Evolutionary conservation across 2,797 vertebrate species (phyloP), one percentile per base, ranked within the genome.

Genomic region (Sylvia borin): DNA sequence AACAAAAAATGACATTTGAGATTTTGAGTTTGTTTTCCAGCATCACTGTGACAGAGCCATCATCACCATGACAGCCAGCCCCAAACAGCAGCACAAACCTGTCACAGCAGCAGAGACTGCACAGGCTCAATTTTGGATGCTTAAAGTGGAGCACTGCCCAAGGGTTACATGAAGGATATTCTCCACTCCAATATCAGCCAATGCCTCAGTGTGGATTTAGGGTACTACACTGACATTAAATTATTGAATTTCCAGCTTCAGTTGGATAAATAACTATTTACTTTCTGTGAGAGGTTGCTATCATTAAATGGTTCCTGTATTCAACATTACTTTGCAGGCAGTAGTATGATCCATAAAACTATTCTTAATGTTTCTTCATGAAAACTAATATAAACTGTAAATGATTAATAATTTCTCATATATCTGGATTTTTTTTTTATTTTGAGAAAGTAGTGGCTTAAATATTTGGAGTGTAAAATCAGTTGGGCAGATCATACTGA

Each of bases 1-100:
- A 91, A 53, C n/a, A 65, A 26, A 42, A 64, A 73, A 43, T 77
- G 89, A 27, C 55, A 73, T 34, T 87, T 91, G 40, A 36, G 51
- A 38, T 70, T 88, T 31, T 0, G 6, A 55, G 40, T 50, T 71
- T 73, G 13, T 29, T 80, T 87, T 72, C 29, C 70, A 34, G 75
- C 32, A 40, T 70, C 16, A 10, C 40, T 0, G 6, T 61, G 83
- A 5, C 72, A 75, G 62, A 66, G 57, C 48, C 34, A 13, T n/a
- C 24, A 9, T 38, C 20, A 32, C 40, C 11, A 3, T 10, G 77
- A 50, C 11, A 82, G 70, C 5, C 70, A 48, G 45, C 45, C 85
- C 61, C 68, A 65, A 43, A 42, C 0, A 71, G 62, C 43, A 57
- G 75, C 85, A 45, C 21, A 58, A 32, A 32, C 40, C 73, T 53